Base-by-base conservation (phyloP, 2,888 invertebrate genomes). In the Eilema depressum region DNA sequence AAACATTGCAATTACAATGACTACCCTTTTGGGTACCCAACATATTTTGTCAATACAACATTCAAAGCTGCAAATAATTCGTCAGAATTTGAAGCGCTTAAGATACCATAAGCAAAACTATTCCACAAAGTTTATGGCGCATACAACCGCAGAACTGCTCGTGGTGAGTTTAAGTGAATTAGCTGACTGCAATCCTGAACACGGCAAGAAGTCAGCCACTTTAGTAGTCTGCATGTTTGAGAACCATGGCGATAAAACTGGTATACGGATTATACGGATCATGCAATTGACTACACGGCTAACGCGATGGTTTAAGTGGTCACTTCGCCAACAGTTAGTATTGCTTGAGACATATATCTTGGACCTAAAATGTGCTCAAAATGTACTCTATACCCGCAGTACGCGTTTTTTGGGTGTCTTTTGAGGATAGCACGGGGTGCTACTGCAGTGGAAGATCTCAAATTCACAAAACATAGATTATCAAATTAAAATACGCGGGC, bases 121-220 rank as follows among this genome's bases (percentile, higher is more conserved):
- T 61, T 30, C 28, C 33, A 61, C n/a, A 61, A 61, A 30, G 61
- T 61, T 30, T 61, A 61, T 61, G 61, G 28, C 20, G 30, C 30
- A n/a, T 61, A 33, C 20, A 61, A 61, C 61, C 61, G 61, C 61
- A 61, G 12, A 30, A 61, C 30, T 61, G 33, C 28, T 33, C 30
- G 61, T 61, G 28, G 28, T 30, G 28, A 61, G 61, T 61, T 30
- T 8, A 61, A 61, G 61, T 61, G 61, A 61, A 61, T 61, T 61
- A 61, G 28, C 30, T n/a, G 30, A 30, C 61, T 61, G 61, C 61
- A 30, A 30, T 61, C 61, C 30, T 61, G 61, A 61, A 33, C n/a
- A n/a, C 61, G 20, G 12, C 61, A 61, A 59, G 25, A 59, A 59
- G 57, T 26, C 57, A 25, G 26, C 57, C 26, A 25, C 57, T 30